phyloP scores from a whole-genome alignment of 1,140 invertebrate genomes.

The Drepana arcuata region DNA sequence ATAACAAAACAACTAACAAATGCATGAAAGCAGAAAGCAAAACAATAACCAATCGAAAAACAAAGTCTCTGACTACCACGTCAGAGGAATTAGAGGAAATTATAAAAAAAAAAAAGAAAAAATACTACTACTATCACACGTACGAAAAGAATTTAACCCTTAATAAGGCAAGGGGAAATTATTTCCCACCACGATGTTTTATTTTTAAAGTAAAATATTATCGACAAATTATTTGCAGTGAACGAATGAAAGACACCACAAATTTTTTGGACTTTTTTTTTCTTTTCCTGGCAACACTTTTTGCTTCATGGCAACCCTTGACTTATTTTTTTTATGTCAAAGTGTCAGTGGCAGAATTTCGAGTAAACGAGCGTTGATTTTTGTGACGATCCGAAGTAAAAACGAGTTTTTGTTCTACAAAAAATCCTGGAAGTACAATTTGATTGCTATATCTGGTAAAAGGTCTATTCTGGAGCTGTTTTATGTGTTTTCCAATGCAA shows the following conservation, averaged over 20 bases:
- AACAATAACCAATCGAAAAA: too few species aligned
- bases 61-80: too few species aligned
- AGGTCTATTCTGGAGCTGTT: not conserved
- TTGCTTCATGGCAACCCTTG: not conserved
- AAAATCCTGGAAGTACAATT: not conserved
- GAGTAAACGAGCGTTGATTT: too few species aligned
- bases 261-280: too few species aligned
- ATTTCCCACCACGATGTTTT: not conserved
- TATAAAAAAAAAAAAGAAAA: too few species aligned
- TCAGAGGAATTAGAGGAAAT: too few species aligned
- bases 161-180: conserved; percentile 22
- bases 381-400: not conserved
- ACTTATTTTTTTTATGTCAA: not conserved
- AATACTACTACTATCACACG: too few species aligned
- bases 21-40: too few species aligned
- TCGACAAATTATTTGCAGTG: too few species aligned
- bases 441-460: not conserved
- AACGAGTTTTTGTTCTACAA: not conserved
- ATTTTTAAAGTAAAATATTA: too few species aligned
- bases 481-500: not conserved
- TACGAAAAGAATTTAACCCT: too few species aligned
- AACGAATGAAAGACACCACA: not conserved
- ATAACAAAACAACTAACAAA: too few species aligned
- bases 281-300: conserved; percentile 1
- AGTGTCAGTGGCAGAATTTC: not conserved